Evolutionary conservation across 2,113 vertebrate species (phyloP).

Genomic region (Elachura formosa): DNA sequence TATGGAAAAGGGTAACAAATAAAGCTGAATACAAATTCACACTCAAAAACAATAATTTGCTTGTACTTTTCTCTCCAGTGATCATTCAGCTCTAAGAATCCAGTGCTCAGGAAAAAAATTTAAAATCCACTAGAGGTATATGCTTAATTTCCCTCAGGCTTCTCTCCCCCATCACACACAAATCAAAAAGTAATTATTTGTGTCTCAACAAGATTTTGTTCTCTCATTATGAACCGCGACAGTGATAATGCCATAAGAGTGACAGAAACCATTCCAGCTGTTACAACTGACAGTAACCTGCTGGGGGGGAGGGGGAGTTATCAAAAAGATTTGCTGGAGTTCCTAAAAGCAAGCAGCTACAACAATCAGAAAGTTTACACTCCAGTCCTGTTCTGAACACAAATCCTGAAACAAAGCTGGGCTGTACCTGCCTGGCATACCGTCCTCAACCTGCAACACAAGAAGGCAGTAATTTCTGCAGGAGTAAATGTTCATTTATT

Average conservation of each 20-base stretch:
- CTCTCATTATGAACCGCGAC: not conserved
- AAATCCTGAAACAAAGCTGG: not conserved
- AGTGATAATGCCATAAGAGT: not conserved
- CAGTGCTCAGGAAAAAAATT: not conserved
- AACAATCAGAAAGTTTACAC: not conserved
- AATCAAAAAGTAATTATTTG: constrained; percentile 17
- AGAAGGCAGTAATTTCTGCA: not conserved
- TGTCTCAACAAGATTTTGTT: not conserved
- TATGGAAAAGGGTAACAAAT: not conserved
- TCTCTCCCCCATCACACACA: not conserved
- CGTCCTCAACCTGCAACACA: not conserved
- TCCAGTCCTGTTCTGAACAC: not conserved
- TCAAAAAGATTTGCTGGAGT: not conserved
- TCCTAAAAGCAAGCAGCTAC: not conserved
- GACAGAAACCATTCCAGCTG: not conserved
- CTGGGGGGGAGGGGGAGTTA: not conserved
- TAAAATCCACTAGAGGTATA: not conserved
- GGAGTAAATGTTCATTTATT: not conserved
- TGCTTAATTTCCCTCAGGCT: constrained; percentile 8
- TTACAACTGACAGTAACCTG: not conserved
- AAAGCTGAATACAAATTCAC: not conserved
- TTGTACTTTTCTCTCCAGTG: not conserved
- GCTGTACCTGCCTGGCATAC: not conserved
- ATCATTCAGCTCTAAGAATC: not conserved
- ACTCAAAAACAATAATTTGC: not conserved